These are phyloP conservation scores for Drosophila mimetica DNA, from an alignment of 2,888 invertebrate genomes.

Conservation along the genomic window DNA sequence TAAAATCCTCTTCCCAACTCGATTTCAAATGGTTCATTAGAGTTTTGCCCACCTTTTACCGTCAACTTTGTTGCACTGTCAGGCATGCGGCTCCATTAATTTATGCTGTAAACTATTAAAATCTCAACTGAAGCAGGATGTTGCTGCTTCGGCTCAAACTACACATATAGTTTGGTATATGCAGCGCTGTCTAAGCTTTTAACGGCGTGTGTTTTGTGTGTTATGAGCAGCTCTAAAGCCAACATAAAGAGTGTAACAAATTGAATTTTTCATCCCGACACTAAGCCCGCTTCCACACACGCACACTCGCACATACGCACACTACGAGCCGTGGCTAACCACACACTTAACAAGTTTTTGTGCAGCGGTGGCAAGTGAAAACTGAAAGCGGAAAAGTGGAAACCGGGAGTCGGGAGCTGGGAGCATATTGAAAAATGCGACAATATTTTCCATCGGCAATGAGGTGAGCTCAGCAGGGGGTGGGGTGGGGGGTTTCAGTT, in stretches of 20 bases:
- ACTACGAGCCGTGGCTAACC: conserved; percentile 49
- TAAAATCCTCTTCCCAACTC: too few species aligned
- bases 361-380: conserved; percentile 25
- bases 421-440: conserved; percentile 72
- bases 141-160: not conserved
- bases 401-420: conserved; percentile 13
- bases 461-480: conserved; percentile 42
- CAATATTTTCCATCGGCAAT: conserved; percentile 65
- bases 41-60: not conserved
- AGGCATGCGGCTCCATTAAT: conserved; percentile 50
- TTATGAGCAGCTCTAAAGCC: conserved; percentile 58
- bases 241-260: conserved; percentile 73
- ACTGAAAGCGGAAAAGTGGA: not conserved
- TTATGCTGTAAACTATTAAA: conserved; percentile 59
- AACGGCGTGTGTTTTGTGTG: conserved; percentile 34
- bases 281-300: conserved; percentile 7
- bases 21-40: not conserved
- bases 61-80: not conserved
- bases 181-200: conserved; percentile 56
- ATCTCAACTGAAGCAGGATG: conserved; percentile 26
- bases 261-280: conserved; percentile 66
- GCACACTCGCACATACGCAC: not conserved
- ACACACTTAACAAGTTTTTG: conserved; percentile 76
- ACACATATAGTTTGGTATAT: not conserved
- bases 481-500: not conserved